Evolutionary conservation across 2,888 invertebrate species (phyloP).

Genomic region (Sesamia inferens): DNA sequence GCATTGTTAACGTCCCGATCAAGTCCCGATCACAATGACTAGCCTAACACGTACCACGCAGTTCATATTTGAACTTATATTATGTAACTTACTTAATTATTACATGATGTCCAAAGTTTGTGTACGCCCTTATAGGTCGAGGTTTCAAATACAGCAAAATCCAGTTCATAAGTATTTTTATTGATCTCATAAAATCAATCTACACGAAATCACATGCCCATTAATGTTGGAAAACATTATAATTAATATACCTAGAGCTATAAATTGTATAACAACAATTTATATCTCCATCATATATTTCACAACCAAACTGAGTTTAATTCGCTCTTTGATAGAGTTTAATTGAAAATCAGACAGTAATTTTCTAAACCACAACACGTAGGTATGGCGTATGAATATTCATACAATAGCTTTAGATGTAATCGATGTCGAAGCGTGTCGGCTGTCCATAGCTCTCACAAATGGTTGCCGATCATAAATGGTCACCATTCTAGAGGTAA

Average conservation of each 20-base stretch:
- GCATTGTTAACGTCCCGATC: conserved; percentile 75
- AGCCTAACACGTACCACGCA: conserved; percentile 31
- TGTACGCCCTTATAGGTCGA: conserved; percentile 17
- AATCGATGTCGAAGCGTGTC: conserved; percentile 76
- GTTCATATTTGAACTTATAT: conserved; percentile 39
- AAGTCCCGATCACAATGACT: conserved; percentile 37
- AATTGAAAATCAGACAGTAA: conserved; percentile 48
- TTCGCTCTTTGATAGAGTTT: conserved; percentile 32
- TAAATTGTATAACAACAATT: conserved; percentile 49
- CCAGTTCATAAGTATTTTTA: conserved; percentile 61
- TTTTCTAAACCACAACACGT: conserved; percentile 70
- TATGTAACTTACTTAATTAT: conserved; percentile 8
- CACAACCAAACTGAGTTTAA: conserved; percentile 42
- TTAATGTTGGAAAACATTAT: conserved; percentile 59
- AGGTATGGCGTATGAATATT: conserved; percentile 75
- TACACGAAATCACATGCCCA: conserved; percentile 56
- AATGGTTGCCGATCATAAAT: conserved; percentile 74
- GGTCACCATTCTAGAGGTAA: conserved; percentile 79
- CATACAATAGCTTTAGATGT: conserved; percentile 77
- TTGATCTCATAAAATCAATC: conserved; percentile 56
- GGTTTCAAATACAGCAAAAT: conserved; percentile 54
- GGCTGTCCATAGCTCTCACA: conserved; percentile 63
- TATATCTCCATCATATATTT: conserved; percentile 54
- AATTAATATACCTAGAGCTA: conserved; percentile 38
- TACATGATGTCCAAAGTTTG: conserved; percentile 24